Base-by-base conservation (phyloP, 2,888 invertebrate species). In the Nephrocerus scutellatus region DNA sequence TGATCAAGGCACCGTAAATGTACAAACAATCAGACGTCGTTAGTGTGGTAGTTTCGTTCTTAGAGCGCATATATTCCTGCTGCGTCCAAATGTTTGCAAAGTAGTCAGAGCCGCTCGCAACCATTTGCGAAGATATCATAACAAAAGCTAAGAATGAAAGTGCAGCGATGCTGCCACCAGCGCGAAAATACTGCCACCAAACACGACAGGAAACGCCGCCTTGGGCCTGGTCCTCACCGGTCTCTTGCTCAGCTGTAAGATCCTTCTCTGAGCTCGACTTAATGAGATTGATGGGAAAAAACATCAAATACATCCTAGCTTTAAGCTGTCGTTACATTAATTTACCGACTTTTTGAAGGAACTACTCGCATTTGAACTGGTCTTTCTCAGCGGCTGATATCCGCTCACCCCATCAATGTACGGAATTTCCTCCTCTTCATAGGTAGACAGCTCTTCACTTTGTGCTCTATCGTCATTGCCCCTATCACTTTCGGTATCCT, bases 71-170 rank as follows among this genome's bases (percentile, higher is more conserved):
- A 46, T 62, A 59, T 48, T 69, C 69, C 43, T 69, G 65, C 35
- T 66, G 63, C 1, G 69, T 65, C 78, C 79, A 80, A 47, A 73
- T 74, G 41, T 74, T 75, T 1, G 79, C 70, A 64, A 78, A 81
- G 48, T 71, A 79, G 49, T 81, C 81, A 0, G 73, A 72, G 2
- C 73, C 74, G 49, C 76, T 78, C 22, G 74, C 75, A 2, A 72
- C 59, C 2, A 66, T 48, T 62, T 79, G 79, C 0, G 77, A 71
- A n/a, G 75, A 14, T 6, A 77, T 6, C 54, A 74, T 71, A 0
- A 75, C 57, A 1, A 71, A 20, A 0, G 71, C 50, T 36, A 80
- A 66, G 2, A 71, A 49, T 2, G 59, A 48, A 0, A 79, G 62
- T 7, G 70, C 59, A 28, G 63, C 61, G 2, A 63, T 55, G 33